Evolutionary conservation across 2,797 vertebrate genomes (phyloP).

Genomic region (Hyperoplus immaculatus): DNA sequence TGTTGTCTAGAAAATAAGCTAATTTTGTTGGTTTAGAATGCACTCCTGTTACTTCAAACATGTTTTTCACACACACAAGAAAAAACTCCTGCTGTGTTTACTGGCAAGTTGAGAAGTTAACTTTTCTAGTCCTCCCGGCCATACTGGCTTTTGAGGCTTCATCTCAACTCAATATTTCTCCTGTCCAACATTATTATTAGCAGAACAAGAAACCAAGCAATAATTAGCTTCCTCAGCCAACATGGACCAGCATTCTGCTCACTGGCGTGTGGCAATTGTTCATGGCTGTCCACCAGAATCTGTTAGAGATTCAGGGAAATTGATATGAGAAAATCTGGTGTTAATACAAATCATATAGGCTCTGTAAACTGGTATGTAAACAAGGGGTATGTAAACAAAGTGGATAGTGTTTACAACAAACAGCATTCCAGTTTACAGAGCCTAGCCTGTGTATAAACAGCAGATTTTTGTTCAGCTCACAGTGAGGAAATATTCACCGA

Average conservation of each 20-base stretch:
- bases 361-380: too few relatives aligned
- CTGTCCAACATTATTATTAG: constrained; percentile 61
- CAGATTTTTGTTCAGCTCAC: too few relatives aligned
- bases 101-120: constrained; percentile 42
- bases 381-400: too few relatives aligned
- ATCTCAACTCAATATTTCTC: constrained; percentile 30
- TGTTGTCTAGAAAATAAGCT: background rate
- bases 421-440: too few relatives aligned
- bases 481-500: too few relatives aligned
- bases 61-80: background rate
- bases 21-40: background rate
- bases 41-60: background rate
- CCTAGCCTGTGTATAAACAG: too few relatives aligned
- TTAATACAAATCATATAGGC: too few relatives aligned
- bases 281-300: constrained; percentile 53
- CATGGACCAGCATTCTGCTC: constrained; percentile 25
- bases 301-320: constrained; percentile 1
- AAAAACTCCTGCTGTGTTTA: constrained; percentile 20
- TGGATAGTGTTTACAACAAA: too few relatives aligned
- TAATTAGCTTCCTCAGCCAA: constrained; percentile 38
- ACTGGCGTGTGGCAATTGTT: constrained; percentile 47
- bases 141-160: constrained; percentile 29
- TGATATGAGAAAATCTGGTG: too few relatives aligned
- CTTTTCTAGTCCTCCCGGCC: constrained; percentile 43
- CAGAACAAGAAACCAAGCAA: constrained; percentile 54